These are phyloP conservation scores for Phrixothrix hirtus DNA, from an alignment of 2,888 invertebrate genomes.

Conservation along the genomic window DNA sequence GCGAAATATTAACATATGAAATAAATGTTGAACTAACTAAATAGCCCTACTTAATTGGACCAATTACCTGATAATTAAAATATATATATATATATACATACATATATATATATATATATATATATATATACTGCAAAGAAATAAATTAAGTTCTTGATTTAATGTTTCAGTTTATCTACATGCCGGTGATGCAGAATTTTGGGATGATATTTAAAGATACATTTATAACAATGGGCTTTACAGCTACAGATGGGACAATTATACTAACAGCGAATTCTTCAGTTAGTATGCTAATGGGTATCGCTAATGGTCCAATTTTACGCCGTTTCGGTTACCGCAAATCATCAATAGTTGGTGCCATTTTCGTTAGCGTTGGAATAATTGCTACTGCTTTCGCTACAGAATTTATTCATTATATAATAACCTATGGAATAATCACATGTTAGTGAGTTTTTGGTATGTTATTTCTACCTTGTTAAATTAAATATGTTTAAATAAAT, in stretches of 20 bases:
- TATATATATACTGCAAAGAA: too few relatives aligned
- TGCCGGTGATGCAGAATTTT: slow-evolving; percentile 63
- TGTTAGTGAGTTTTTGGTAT: slow-evolving; percentile 60
- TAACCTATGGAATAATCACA: slow-evolving; percentile 70
- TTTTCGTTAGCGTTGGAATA: slow-evolving; percentile 62
- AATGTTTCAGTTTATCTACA: slow-evolving; percentile 33
- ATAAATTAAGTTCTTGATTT: neutral
- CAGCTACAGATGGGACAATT: slow-evolving; percentile 64
- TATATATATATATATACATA: too few relatives aligned
- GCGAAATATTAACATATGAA: too few relatives aligned
- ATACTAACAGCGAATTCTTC: slow-evolving; percentile 70
- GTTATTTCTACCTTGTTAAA: slow-evolving; percentile 4
- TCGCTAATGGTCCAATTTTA: slow-evolving; percentile 67
- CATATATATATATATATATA: too few relatives aligned
- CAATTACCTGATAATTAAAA: too few relatives aligned
- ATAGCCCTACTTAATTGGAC: too few relatives aligned
- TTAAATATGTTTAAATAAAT: neutral
- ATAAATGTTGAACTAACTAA: too few relatives aligned
- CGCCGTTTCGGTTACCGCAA: slow-evolving; percentile 67
- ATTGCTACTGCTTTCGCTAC: slow-evolving; percentile 62
- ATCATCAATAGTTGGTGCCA: slow-evolving; percentile 62
- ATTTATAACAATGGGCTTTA: slow-evolving; percentile 61
- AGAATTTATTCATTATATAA: slow-evolving; percentile 63
- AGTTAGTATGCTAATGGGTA: slow-evolving; percentile 67
- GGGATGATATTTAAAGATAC: slow-evolving; percentile 69